Evolutionary conservation across 2,888 invertebrate species (phyloP), one percentile per base, ranked within the genome.

Genomic region (Amiota mariae): DNA sequence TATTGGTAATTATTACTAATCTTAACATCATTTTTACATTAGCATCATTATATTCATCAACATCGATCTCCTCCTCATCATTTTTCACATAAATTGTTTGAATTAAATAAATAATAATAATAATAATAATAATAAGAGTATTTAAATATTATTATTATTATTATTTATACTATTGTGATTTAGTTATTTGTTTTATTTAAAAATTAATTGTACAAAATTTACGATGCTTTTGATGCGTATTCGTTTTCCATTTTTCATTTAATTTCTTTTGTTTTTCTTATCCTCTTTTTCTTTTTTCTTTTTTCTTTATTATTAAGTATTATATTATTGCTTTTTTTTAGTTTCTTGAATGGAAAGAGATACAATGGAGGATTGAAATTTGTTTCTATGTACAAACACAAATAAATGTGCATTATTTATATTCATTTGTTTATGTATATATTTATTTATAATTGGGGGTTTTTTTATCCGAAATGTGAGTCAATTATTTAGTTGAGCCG

Each of bases 151-250:
- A 24, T 24, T 24, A 24, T 24, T 24, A 47, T 68, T 12, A 24
- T 18, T 61, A 61, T 68, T 84, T 81, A 84, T 85, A n/a, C n/a
- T n/a, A 81, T 82, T 84, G 78, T 76, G 13, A 12, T 78, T 36
- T 56, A n/a, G 51, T 64, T 1, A 54, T 36, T 70, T 80, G 71
- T 78, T 79, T 80, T 67, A 72, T 48, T 49, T 61, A 61, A 61
- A 24, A 63, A 46, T 66, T 18, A 72, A 68, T 72, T 72, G 67
- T 67, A 72, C 72, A 57, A 72, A 48, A 64, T 66, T 56, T 57
- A 36, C 36, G 4, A 49, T 49, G 46, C n/a, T 13, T 15, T 10
- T 57, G 57, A 20, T 57, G 57, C 15, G 15, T n/a, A 10, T 63
- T 63, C 15, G 24, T 24, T 24, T 64, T 24, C 46, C n/a, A 3